phyloP scores from a whole-genome alignment of 2,113 vertebrate species.

The Lota lota region DNA sequence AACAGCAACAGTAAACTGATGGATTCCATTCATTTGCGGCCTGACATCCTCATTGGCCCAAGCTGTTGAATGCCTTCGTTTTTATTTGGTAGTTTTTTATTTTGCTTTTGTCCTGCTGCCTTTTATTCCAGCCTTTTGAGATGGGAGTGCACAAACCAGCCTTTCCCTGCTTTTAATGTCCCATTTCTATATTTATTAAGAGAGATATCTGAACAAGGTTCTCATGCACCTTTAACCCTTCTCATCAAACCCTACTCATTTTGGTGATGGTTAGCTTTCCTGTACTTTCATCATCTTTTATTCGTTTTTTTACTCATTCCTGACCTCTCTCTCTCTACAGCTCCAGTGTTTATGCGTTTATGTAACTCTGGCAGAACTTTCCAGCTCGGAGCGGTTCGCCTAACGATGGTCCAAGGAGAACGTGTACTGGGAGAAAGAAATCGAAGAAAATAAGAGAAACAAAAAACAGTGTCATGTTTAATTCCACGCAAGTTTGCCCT shows the following conservation, averaged over 20 bases:
- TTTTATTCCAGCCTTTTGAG: conserved; percentile 52
- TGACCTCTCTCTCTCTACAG: conserved; percentile 34
- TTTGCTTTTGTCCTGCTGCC: conserved; percentile 13
- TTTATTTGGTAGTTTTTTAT: conserved; percentile 32
- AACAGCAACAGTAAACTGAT: conserved; percentile 26
- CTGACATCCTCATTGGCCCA: conserved; percentile 21
- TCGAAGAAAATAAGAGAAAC: conserved; percentile 3
- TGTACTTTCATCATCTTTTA: conserved; percentile 51
- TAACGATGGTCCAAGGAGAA: conserved; percentile 40
- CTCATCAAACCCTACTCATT: too few species aligned
- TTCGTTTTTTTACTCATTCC: conserved; percentile 16
- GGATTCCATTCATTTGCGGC: conserved; percentile 19
- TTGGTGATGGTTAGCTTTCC: neutral
- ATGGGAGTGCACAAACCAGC: conserved; percentile 47
- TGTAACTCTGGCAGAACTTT: conserved; percentile 51
- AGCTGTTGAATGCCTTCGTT: conserved; percentile 54
- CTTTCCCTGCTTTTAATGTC: conserved; percentile 64
- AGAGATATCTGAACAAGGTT: too few species aligned
- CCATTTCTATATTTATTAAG: conserved; percentile 11
- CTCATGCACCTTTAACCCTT: too few species aligned
- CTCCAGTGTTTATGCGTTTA: conserved; percentile 39
- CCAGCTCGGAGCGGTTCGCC: conserved; percentile 49
- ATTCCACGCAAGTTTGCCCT: conserved; percentile 22
- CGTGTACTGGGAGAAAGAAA: conserved; percentile 16
- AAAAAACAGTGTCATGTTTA: conserved; percentile 37